Percentiles rank a stretch among this genome's conserved stretches.
phyloP scores from a whole-genome alignment of 2,797 vertebrate species.

The Syncerus caffer region DNA sequence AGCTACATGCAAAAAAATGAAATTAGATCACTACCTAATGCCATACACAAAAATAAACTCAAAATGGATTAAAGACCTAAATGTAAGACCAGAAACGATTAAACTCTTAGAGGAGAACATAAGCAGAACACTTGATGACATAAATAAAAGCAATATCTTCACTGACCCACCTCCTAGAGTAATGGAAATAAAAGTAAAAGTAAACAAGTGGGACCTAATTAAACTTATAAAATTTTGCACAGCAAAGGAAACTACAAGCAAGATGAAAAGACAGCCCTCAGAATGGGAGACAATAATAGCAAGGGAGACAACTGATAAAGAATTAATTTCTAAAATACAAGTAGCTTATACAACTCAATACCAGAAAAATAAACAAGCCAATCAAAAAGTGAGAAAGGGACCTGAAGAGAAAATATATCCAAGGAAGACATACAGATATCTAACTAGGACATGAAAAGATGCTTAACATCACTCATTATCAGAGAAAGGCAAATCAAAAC shows the following conservation, averaged over 20 bases:
- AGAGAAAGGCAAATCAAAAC: background rate
- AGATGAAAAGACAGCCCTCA: background rate
- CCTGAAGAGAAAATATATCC: background rate
- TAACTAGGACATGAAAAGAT: background rate
- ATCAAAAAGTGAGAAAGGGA: background rate
- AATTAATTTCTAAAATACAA: background rate
- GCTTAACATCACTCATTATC: background rate
- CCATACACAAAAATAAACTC: background rate
- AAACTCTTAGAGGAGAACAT: background rate
- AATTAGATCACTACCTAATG: background rate
- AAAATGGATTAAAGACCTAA: background rate
- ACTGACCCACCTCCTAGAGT: background rate
- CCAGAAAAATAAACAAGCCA: background rate
- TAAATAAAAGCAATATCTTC: background rate
- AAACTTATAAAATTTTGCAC: background rate
- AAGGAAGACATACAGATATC: background rate
- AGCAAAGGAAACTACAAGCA: background rate
- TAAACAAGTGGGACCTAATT: background rate
- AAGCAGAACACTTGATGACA: background rate
- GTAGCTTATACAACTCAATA: background rate
- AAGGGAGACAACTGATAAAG: background rate
- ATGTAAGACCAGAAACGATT: background rate
- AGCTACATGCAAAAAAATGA: background rate
- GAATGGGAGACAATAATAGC: background rate
- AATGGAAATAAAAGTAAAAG: background rate